Conservation (phyloP, 1,140 invertebrate genomes). For the Eupristina koningsbergeri region DNA sequence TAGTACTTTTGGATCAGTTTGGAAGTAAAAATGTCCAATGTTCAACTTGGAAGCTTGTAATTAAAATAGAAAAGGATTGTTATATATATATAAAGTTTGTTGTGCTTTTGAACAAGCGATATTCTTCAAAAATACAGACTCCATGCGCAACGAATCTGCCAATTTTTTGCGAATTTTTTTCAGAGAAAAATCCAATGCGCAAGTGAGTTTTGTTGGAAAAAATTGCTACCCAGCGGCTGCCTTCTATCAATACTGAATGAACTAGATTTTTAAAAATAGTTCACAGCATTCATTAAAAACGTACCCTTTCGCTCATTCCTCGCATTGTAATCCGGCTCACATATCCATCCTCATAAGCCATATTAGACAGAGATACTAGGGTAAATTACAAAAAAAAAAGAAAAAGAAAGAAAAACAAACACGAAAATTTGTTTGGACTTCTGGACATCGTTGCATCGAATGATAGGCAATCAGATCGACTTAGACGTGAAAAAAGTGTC, state of each 20-base stretch:
- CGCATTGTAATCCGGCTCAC: too few species aligned
- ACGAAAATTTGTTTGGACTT: background rate
- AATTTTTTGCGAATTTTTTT: background rate
- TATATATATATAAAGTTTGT: constrained; percentile 33
- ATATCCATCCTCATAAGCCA: too few species aligned
- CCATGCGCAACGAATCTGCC: constrained; percentile 3
- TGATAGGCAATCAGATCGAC: constrained; percentile 61
- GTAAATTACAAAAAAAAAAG: background rate
- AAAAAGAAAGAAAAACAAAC: background rate
- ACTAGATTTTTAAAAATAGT: constrained; percentile 25
- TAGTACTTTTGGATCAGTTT: background rate
- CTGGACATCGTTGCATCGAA: constrained; percentile 44
- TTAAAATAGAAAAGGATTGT: constrained; percentile 27
- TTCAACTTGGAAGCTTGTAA: background rate
- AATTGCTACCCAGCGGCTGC: background rate
- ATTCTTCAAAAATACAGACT: constrained; percentile 47
- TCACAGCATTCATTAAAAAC: constrained; percentile 45
- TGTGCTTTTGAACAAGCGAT: constrained; percentile 38
- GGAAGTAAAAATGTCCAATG: background rate
- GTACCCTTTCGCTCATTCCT: too few species aligned
- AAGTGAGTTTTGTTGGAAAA: too few species aligned
- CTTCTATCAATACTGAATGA: constrained; percentile 26
- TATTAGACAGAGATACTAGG: background rate
- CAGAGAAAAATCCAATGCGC: background rate
- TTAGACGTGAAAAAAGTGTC: constrained; percentile 60